phyloP scores from a whole-genome alignment of 30 jellyfish, hydroid and myxozoan species.

The Aurelia sp. region DNA sequence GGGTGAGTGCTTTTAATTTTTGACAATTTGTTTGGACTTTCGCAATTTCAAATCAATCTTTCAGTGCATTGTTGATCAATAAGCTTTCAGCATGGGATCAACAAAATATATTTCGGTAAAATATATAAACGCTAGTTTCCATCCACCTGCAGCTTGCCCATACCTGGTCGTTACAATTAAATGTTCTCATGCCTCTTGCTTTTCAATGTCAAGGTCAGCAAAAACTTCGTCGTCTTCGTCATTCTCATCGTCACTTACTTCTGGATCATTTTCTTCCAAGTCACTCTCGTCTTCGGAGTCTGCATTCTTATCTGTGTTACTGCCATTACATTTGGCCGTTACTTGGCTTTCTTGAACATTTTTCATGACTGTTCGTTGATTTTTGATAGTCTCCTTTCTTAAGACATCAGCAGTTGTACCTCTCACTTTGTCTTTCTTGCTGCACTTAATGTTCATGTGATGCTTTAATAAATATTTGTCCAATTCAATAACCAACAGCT shows the following conservation, averaged over 20 bases:
- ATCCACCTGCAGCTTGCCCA: constrained; percentile 11
- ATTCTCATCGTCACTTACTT: background rate
- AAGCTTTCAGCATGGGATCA: constrained; percentile 3
- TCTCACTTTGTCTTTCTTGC: constrained; percentile 26
- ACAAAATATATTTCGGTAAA: background rate
- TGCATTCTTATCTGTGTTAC: no score
- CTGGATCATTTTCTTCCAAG: no score
- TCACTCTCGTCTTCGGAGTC: no score
- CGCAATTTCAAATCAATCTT: constrained; percentile 10
- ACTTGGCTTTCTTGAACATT: no score
- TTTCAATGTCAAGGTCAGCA: background rate
- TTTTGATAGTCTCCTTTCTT: no score
- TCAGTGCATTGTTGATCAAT: constrained; percentile 23
- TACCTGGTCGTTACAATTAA: constrained; percentile 6
- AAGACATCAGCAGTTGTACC: background rate
- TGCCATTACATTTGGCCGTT: no score
- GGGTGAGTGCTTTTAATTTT: background rate
- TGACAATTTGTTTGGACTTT: background rate
- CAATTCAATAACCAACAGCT: constrained; percentile 14
- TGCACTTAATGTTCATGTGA: constrained; percentile 5
- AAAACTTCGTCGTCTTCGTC: background rate
- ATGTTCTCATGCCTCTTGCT: background rate
- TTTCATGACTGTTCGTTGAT: no score
- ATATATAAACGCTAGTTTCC: constrained; percentile 6
- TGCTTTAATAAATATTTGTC: constrained; percentile 5